Evolutionary conservation across 2,113 vertebrate genomes (phyloP), one percentile per base, ranked within the genome.

Genomic region (Chionodraco myersi): DNA sequence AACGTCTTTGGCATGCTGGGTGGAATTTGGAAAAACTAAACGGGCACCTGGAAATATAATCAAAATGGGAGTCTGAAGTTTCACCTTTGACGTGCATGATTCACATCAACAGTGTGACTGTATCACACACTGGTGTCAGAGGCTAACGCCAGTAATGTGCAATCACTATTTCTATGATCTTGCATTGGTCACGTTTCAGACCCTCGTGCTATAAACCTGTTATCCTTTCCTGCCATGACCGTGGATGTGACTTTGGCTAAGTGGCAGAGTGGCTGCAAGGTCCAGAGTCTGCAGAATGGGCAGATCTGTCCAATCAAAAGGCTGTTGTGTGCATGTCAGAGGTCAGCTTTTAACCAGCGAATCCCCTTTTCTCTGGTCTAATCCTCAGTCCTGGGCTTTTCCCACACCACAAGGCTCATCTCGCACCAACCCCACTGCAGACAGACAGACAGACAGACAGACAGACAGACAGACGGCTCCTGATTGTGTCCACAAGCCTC

Each of bases 321-420:
- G 77, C 75, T 0, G 57, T 83, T 91, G 87, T 89, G 7, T 86
- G 69, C 51, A 68, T 88, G 88, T 91, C 90, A 89, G 73, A 87
- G 93, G 90, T 89, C 91, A 89, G 61, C 80, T 83, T 88, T 90
- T 86, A 90, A 89, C 85, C 57, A 79, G 85, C 77, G 92, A 92
- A 92, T 93, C 92, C 86, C 65, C 77, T 51, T 86, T 83, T 79
- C 76, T 82, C 63, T 53, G 14, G 0, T 80, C 59, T 92, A 92
- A 93, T 92, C 89, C 90, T 60, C 70, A 13, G 18, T 45, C 57
- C 60, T 65, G 90, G 72, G 86, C 62, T 76, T 91, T 91, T 91
- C 91, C 87, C 91, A 88, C 91, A 88, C 68, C 82, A 57, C 76
- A 74, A 66, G 66, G 58, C 82, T 86, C 85, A 75, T 83, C 77